Conservation (phyloP, 2,797 vertebrate species). For the Ciconia nigra region DNA sequence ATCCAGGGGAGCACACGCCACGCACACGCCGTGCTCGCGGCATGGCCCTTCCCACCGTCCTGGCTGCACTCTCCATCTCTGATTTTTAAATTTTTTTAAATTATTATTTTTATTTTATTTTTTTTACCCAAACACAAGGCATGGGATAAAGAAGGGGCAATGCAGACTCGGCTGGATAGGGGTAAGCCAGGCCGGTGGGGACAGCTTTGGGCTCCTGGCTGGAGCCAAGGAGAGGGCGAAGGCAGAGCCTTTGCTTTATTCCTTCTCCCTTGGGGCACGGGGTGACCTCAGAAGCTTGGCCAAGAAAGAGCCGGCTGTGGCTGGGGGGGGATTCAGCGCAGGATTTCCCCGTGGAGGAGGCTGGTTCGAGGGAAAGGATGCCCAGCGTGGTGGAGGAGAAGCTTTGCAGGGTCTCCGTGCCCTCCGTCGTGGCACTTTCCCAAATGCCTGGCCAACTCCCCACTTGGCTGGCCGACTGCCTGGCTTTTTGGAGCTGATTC, state of each 20-base stretch:
- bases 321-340: background rate
- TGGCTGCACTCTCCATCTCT: background rate
- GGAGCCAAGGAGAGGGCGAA: background rate
- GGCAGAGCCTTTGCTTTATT: background rate
- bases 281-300: background rate
- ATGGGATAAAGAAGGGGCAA: background rate
- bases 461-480: accelerated
- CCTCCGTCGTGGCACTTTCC: background rate
- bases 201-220: background rate
- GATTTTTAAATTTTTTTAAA: background rate
- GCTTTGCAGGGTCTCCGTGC: background rate
- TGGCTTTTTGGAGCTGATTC: accelerated
- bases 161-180: background rate
- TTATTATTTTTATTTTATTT: background rate
- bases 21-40: background rate
- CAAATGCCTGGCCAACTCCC: background rate
- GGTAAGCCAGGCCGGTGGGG: background rate
- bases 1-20: background rate
- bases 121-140: background rate
- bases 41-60: background rate
- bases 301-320: background rate
- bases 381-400: accelerated
- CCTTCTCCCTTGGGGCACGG: background rate
- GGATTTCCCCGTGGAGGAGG: background rate
- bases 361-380: background rate